Evolutionary conservation across 2,113 vertebrate species (phyloP).

Genomic region (Candoia aspera): DNA sequence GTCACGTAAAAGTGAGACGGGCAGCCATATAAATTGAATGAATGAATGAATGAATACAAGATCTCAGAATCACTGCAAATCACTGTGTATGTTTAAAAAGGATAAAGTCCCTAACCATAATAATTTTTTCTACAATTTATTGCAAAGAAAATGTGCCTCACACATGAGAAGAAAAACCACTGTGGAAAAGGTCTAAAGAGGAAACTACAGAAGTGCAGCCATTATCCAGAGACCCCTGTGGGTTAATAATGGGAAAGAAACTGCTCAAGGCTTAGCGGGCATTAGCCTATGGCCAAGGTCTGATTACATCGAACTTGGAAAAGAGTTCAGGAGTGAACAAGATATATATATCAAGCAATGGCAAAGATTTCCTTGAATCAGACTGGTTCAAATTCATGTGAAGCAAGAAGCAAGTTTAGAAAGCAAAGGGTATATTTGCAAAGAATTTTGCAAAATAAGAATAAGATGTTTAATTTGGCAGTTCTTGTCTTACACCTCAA

Average conservation of each 20-base stretch:
- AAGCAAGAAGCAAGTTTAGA: not conserved
- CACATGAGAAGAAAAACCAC: not conserved
- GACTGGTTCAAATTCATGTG: not conserved
- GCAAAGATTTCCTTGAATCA: not conserved
- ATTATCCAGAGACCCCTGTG: not conserved
- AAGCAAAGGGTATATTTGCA: not conserved
- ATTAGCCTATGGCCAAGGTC: not conserved
- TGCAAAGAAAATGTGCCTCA: not conserved
- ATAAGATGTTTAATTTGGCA: not conserved
- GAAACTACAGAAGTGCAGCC: not conserved
- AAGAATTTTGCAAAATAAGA: not conserved
- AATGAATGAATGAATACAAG: not conserved
- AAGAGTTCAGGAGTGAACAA: not conserved
- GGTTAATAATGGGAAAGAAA: not conserved
- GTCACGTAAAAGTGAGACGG: not conserved
- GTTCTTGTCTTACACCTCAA: conserved; percentile 3
- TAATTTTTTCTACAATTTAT: not conserved
- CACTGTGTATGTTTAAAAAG: not conserved
- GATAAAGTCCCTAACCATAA: not conserved
- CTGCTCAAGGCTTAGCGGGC: not conserved
- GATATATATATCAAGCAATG: not conserved
- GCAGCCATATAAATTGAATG: not conserved
- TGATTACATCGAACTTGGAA: not conserved
- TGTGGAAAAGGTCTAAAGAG: not conserved
- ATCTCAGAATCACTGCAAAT: not conserved